Base-by-base conservation (phyloP, 1,140 invertebrate species). In the Apis dorsata region DNA sequence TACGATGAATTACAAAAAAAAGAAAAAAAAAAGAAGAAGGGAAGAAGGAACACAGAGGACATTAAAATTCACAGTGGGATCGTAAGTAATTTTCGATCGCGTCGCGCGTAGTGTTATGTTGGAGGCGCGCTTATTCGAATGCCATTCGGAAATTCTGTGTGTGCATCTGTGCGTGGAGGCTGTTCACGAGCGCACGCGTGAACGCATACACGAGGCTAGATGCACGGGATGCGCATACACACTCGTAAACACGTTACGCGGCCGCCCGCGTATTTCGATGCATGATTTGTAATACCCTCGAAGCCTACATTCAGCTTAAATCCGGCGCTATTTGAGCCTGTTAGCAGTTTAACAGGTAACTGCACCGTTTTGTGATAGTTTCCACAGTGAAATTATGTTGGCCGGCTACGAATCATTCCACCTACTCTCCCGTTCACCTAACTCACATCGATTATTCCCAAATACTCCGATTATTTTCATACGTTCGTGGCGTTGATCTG, bases 211-310 rank as follows among this genome's bases (percentile, higher is more conserved):
- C 65, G 57, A 12, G 49, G 19, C 28, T 79, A 73, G 71, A 86
- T 69, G 51, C 78, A 63, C 59, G 63, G 55, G 62, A 55, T 15
- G 15, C 21, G 24, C 62, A 72, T 60, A 65, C 73, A 81, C 62
- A 72, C 62, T 65, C 59, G 69, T 77, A 77, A 81, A 74, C 71
- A 81, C 73, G 60, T 70, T 86, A 79, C 55, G 62, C 78, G 57
- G 79, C 77, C 70, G n/a, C 8, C 28, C 72, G 63, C 76, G 71
- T 85, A 77, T 89, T 85, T 76, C 81, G 81, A 90, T 87, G 83
- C 86, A 86, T 91, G 88, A 90, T 89, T 89, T 89, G 87, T 90
- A 90, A 90, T 89, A 88, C 75, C 85, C 79, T 80, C 69, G 82
- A 88, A 75, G 86, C 79, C 79, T 76, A 81, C 81, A 81, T 90